A percentile compares a stretch with the other conserved stretches of the same genome.
Conservation (phyloP, 2,113 vertebrate species). For the Nymphicus hollandicus region DNA sequence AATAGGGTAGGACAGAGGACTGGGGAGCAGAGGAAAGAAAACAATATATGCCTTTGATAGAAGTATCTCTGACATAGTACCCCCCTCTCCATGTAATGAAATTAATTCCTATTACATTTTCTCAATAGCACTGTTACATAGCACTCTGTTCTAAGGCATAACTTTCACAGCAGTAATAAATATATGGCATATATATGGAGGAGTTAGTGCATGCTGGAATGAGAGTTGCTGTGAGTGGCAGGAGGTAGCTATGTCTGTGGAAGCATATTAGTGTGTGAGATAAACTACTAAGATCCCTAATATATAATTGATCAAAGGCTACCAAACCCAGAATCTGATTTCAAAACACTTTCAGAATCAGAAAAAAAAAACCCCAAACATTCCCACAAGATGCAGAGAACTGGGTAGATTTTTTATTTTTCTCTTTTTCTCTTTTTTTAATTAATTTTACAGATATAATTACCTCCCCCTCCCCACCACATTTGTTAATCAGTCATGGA, state of each 20-base stretch:
- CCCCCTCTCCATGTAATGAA: background rate
- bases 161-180: background rate
- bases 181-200: background rate
- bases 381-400: background rate
- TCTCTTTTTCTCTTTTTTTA: background rate
- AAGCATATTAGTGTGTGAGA: background rate
- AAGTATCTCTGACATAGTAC: background rate
- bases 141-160: background rate
- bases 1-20: background rate
- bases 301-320: background rate
- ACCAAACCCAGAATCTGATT: background rate
- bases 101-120: background rate
- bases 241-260: background rate
- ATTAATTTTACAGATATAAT: background rate
- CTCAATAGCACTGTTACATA: background rate
- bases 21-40: background rate
- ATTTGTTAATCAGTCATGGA: constrained; percentile 4
- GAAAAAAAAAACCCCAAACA: background rate
- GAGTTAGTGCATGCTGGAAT: background rate
- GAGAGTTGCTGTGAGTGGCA: background rate
- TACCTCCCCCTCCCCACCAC: background rate
- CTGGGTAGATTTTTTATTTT: background rate
- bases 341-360: background rate
- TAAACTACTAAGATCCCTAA: background rate
- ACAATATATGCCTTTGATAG: background rate